These are phyloP conservation scores for Dasyprocta punctata DNA, from an alignment of 2,113 vertebrate genomes.

Conservation along the genomic window DNA sequence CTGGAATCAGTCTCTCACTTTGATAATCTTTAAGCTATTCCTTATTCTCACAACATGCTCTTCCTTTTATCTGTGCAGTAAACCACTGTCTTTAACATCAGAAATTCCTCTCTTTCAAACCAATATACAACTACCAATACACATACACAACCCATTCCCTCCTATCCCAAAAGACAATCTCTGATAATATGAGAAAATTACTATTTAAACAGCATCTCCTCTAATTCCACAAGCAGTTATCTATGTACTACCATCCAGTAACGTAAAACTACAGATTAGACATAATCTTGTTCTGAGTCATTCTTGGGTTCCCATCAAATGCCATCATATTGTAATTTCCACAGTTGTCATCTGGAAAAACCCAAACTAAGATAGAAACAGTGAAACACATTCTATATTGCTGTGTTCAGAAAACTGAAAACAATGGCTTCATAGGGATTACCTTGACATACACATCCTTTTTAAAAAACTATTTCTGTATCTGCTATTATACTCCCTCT, in stretches of 20 bases:
- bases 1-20: neutral
- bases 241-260: neutral
- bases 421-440: neutral
- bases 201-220: neutral
- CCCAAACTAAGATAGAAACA: neutral
- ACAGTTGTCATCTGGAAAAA: neutral
- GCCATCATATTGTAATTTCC: neutral
- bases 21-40: neutral
- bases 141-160: neutral
- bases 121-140: neutral
- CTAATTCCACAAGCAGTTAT: neutral
- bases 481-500: neutral
- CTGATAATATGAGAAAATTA: neutral
- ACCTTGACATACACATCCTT: neutral
- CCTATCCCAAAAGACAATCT: neutral
- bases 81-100: neutral
- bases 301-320: neutral
- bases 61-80: no score
- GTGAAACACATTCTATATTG: neutral
- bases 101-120: neutral
- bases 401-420: neutral
- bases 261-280: neutral
- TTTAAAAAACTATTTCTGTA: neutral
- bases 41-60: neutral
- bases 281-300: neutral